Evolutionary conservation across 2,888 invertebrate genomes (phyloP).

Genomic region (Altica lythri): DNA sequence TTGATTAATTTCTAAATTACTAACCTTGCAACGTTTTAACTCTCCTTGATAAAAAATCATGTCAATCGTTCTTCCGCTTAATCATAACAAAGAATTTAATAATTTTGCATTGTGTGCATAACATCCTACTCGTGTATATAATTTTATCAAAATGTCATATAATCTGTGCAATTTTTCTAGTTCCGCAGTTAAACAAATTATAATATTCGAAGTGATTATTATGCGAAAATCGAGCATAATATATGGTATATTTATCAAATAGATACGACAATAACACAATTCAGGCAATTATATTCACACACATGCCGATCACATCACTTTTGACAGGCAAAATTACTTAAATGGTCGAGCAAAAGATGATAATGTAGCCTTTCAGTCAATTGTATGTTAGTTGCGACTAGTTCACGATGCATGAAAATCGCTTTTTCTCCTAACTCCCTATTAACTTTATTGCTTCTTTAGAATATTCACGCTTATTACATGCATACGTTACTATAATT

Average conservation of each 20-base stretch:
- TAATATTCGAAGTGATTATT: conserved; percentile 31
- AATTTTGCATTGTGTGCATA: conserved; percentile 12
- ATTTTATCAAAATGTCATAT: conserved; percentile 24
- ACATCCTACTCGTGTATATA: conserved; percentile 18
- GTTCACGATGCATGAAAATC: conserved; percentile 13
- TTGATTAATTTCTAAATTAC: no score
- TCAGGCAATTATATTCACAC: conserved; percentile 41
- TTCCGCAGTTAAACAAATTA: conserved; percentile 34
- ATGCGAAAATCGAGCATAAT: conserved; percentile 27
- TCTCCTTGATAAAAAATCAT: conserved; percentile 5
- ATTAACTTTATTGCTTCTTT: no score
- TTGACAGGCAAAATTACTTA: conserved; percentile 42
- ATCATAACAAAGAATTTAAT: conserved; percentile 8
- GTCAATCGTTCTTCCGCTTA: conserved; percentile 7
- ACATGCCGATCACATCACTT: conserved; percentile 43
- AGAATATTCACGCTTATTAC: no score
- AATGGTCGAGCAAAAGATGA: conserved; percentile 36
- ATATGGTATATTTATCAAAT: conserved; percentile 28
- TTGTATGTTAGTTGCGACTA: conserved; percentile 7
- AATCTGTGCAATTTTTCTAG: conserved; percentile 29
- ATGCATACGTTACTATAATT: no score
- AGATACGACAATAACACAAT: conserved; percentile 33
- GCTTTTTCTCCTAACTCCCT: neutral
- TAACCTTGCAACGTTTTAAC: no score
- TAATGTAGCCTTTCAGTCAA: conserved; percentile 23